These are phyloP conservation scores for Drosophila novamexicana DNA, from an alignment of 1,140 invertebrate species.

Conservation along the genomic window DNA sequence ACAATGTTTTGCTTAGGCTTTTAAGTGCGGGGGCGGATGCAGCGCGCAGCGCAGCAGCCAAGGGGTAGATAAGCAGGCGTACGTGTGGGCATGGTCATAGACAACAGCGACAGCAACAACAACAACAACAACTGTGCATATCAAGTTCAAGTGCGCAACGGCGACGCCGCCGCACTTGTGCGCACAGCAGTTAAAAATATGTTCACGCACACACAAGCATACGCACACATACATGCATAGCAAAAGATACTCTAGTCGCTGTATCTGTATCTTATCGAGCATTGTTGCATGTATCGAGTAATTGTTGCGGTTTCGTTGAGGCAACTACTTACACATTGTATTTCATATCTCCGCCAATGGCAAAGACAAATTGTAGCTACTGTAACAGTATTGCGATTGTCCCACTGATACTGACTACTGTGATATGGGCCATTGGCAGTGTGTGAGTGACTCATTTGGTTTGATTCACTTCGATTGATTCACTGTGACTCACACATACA, in stretches of 20 bases:
- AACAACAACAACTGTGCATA: constrained; percentile 29
- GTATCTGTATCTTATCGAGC: constrained; percentile 25
- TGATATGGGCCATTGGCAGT: background rate
- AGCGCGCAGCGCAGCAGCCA: constrained; percentile 9
- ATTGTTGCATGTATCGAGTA: constrained; percentile 9
- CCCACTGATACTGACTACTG: background rate
- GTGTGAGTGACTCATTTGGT: constrained; percentile 25
- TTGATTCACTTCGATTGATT: constrained; percentile 32
- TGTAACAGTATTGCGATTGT: constrained; percentile 15
- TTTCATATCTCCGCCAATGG: background rate
- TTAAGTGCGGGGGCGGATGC: constrained; percentile 43
- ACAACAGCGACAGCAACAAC: constrained; percentile 16
- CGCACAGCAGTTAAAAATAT: constrained; percentile 21
- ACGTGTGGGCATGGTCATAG: constrained; percentile 6
- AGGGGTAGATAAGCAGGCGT: constrained; percentile 30
- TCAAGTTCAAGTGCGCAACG: constrained; percentile 71
- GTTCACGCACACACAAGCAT: background rate
- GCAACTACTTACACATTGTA: background rate
- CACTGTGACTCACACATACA: constrained; percentile 11
- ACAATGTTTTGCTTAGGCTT: constrained; percentile 27
- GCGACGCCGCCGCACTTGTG: constrained; percentile 51
- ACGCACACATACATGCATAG: background rate
- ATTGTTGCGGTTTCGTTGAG: constrained; percentile 15
- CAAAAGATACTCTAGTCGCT: background rate
- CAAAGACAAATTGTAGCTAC: constrained; percentile 6